Evolutionary conservation across 2,113 vertebrate genomes (phyloP), one percentile per base, ranked within the genome.

Genomic region (Platichthys flesus): DNA sequence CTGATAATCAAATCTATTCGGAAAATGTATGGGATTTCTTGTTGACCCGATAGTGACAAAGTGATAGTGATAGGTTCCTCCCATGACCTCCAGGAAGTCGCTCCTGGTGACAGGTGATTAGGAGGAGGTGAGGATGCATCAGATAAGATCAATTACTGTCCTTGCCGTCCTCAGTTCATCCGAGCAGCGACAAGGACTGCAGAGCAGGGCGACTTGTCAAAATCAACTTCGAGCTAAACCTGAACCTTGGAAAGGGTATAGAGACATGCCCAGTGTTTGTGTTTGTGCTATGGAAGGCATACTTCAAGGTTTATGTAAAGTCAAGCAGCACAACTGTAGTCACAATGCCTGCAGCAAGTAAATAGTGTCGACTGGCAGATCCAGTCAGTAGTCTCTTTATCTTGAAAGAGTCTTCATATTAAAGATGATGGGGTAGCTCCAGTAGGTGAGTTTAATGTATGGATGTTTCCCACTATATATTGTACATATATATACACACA

Each of bases 341-440:
- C 49, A 51, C 8, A 24, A 18, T 42, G 56, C 47, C 58, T 42
- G 28, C 21, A 62, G 56, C 45, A n/a, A 61, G 74, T 52, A 51
- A 40, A 60, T n/a, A 52, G 62, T 59, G 74, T 76, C 37, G 64
- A 56, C 56, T 49, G 42, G 35, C 54, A 74, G 59, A 55, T 73
- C 49, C 55, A 64, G 67, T 58, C 73, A 71, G 37, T 55, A 64
- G 10, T 24, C n/a, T 14, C 55, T 35, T 60, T 28, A 55, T 62
- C 61, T 31, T 40, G 23, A 47, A 31, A 31, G n/a, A 26, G 69
- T 62, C 54, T 74, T n/a, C 9, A 3, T 49, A 18, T 51, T 20
- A 20, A 42, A 51, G 61, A 24, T 66, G 37, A 24, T 24, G 6
- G 13, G 3, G 40, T 42, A 26, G 42, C 31, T 64, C 12, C 35